Evolutionary conservation across 2,113 vertebrate genomes (phyloP).

Genomic region (Synodontis membranacea): DNA sequence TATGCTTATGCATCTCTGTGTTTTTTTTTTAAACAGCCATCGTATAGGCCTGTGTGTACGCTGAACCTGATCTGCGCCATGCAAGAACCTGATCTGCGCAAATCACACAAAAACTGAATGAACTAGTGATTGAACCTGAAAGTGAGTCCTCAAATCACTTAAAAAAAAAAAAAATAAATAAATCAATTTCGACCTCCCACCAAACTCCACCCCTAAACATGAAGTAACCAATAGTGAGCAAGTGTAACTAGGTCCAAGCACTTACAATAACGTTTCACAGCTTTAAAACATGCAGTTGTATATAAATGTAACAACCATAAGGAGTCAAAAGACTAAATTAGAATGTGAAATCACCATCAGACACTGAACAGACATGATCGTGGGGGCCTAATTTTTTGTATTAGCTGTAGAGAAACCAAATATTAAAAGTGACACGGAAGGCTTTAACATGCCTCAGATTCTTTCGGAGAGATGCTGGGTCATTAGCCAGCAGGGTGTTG

Average conservation of each 20-base stretch:
- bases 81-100: background rate
- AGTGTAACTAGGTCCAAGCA: background rate
- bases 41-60: background rate
- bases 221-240: background rate
- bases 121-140: background rate
- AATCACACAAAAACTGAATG: background rate
- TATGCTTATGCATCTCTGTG: background rate
- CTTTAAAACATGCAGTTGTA: background rate
- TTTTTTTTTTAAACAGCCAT: background rate
- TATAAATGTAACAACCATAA: background rate
- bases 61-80: background rate
- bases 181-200: background rate
- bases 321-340: background rate
- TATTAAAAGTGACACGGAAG: background rate
- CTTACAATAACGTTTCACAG: background rate
- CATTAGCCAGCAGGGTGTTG: slow-evolving; percentile 95
- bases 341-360: background rate
- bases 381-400: background rate
- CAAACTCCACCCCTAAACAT: background rate
- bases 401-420: background rate
- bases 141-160: background rate
- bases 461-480: slow-evolving; percentile 96
- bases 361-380: background rate
- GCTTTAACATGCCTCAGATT: slow-evolving; percentile 84
- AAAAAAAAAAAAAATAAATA: background rate